Base-by-base conservation (phyloP, 2,113 vertebrate species). In the Halichoerus grypus region DNA sequence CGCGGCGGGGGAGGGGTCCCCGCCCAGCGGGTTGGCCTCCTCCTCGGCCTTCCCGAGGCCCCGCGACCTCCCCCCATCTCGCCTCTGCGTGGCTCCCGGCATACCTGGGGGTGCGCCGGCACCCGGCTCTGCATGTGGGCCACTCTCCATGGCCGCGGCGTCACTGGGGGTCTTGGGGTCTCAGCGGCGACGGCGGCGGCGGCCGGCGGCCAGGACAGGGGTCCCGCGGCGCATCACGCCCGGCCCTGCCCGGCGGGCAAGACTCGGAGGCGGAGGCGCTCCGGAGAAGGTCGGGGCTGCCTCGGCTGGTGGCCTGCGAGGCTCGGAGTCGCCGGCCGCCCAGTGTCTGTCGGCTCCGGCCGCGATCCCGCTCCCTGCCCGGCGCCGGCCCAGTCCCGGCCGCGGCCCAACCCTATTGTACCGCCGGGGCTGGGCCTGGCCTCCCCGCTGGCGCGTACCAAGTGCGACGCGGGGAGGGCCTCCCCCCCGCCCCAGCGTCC, bases 331-430 rank as follows among this genome's bases (percentile, higher is more conserved):
- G 91, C 88, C 65, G 79, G 93, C 57, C 51, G 72, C 85, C 91
- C 82, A 10, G 49, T 51, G 72, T 85, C 89, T 65, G 77, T 36
- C 18, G 39, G 87, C 24, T 67, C 22, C 51, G 65, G 83, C 67
- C 11, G 59, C 89, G 84, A 88, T 65, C 63, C 53, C 49, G 39
- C 79, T 96, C 72, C 36, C 65, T 53, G 85, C 87, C 96, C 89
- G 51, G 97, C 92, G 94, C 81, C 14, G 49, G 96, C 97, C 93
- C 95, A 55, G 97, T 92, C 95, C 65, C 94, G 9, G 95, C 94
- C 21, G 0, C 77, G 93, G 97, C 97, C 97, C 96, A 95, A 81
- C 57, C 71, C 96, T 97, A 97, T 96, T 98, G 98, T 98, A 98
- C 98, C 97, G 21, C 95, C 97, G 0, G 95, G 98, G 98, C 98